Base-by-base conservation (phyloP, 2,888 invertebrate genomes). In the Xanthorhoe designata region DNA sequence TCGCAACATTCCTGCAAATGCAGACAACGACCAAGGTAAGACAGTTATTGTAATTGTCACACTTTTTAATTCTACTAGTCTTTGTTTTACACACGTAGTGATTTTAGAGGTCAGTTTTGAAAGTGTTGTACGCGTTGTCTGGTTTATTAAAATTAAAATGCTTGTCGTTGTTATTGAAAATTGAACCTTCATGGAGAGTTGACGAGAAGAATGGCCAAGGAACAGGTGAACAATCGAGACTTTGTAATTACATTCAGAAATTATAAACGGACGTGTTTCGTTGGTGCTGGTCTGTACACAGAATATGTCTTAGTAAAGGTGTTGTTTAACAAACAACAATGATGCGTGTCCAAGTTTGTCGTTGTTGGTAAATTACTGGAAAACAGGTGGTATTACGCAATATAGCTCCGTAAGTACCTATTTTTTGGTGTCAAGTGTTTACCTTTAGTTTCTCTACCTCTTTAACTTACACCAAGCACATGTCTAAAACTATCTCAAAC, bases 1-100 rank as follows among this genome's bases (percentile, higher is more conserved):
- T 99, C 79, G 98, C 98, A 55, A 98, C 98, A n/a, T 98, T 98
- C 90, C 94, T 98, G 69, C 97, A 97, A 85, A 96, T 97, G 81
- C 97, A 96, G 83, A 95, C 94, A 77, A 95, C 96, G 59, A 95
- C 95, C 71, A 98, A 97, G 97, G 98, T 98, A 92, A 71, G 68
- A 56, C 59, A 35, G 50, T 57, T n/a, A n/a, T n/a, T 47, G 47
- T 70, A 64, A 77, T 79, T 79, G 73, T 82, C 63, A 79, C 71
- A 76, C 77, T 83, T 83, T 82, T 81, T 77, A 77, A 82, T 79
- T 80, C 78, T 68, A 65, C 74, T 70, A 70, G 76, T 75, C 76
- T 24, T 24, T 75, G 78, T 86, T 82, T 88, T 88, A 84, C 80
- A 87, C 87, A 87, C 89, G 86, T 86, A 79, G 80, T 86, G 87